Base-by-base conservation (phyloP, 2,797 vertebrate species). In the Echeneis naucrates region DNA sequence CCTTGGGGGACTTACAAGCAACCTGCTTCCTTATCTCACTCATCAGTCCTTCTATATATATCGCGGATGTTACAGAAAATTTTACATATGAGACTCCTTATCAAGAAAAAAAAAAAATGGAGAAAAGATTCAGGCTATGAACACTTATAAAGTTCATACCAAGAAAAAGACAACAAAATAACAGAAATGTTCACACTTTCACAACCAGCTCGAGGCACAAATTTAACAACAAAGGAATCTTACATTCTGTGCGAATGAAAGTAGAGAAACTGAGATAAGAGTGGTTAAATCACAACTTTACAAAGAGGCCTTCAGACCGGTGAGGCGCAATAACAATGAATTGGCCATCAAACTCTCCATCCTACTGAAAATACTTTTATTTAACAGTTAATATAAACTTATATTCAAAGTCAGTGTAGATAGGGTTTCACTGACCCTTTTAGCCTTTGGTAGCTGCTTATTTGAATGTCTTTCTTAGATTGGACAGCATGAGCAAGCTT, bases 181-280 rank as follows among this genome's bases (percentile, higher is more conserved):
- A 59, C 9, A 72, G 0, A 54, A 51, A 73, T 17, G 52, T 57
- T 77, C 58, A 57, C 75, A 78, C 44, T 70, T 80, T 75, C 51
- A 68, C 26, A 53, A 35, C 8, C 55, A 21, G 32, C 79, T 72
- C 0, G 1, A 77, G 74, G 85, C 78, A 21, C 30, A 59, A 9
- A 32, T 23, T 55, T 16, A 62, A 73, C 68, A 81, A 85, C 68
- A 84, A 60, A 81, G 54, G 16, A 47, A 17, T 23, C 13, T 74
- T 75, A 30, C 30, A 13, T 50, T 73, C 60, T 63, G 24, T 45
- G 32, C 14, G 30, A 16, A 23, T 59, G 48, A n/a, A n/a, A n/a
- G n/a, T n/a, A n/a, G n/a, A n/a, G n/a, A 56, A 40, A 57, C 2
- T 24, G 13, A 13, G 14, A 50, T 57, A 44, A 67, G 48, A n/a